Percentiles rank a stretch among this genome's conserved stretches.
phyloP scores from a whole-genome alignment of 2,797 vertebrate species.

The Lophotriccus pileatus region DNA sequence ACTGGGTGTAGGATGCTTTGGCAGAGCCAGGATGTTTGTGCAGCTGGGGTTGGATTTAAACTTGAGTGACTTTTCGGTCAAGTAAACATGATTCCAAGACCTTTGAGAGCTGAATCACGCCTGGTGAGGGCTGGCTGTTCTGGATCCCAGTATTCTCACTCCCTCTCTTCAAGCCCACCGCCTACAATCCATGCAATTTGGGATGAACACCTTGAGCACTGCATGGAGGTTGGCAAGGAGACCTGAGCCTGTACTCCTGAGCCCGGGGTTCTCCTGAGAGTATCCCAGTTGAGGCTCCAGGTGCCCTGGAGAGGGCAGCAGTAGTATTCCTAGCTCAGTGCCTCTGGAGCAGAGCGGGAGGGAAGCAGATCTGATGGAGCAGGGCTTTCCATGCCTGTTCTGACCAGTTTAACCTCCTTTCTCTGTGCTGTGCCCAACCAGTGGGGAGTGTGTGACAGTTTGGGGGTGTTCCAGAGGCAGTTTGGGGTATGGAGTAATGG shows the following conservation, averaged over 20 bases:
- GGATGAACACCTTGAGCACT: background rate
- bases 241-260: background rate
- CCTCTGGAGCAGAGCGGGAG: background rate
- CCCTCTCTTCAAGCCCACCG: background rate
- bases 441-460: background rate
- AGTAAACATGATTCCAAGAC: background rate
- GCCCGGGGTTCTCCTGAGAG: rapidly evolving
- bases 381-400: background rate
- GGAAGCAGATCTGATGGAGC: background rate
- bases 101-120: background rate
- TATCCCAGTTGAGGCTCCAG: background rate
- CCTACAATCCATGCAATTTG: background rate
- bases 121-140: background rate
- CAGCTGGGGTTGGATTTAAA: background rate
- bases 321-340: background rate
- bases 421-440: background rate
- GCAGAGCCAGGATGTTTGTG: background rate
- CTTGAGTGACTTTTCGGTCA: background rate
- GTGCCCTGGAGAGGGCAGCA: constrained; percentile 58
- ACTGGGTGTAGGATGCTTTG: background rate
- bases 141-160: background rate
- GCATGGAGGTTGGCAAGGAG: background rate
- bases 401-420: background rate
- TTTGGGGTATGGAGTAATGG: background rate
- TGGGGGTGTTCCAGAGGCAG: background rate